Conservation (phyloP, 1,140 invertebrate species). For the Caenorhabditis inopinata region DNA sequence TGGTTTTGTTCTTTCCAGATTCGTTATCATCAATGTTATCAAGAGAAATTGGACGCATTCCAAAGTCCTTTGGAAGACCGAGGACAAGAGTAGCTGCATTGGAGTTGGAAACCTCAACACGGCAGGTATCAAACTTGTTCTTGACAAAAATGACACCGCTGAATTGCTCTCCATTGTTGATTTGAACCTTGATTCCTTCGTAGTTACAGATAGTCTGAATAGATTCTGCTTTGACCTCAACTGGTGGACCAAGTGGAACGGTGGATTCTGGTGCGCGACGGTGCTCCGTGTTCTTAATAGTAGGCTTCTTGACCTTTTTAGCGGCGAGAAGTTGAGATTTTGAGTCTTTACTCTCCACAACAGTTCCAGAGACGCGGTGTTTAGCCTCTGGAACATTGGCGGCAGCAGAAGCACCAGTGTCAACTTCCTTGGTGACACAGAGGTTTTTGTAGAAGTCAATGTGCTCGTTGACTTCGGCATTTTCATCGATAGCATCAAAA, state of each 20-base stretch:
- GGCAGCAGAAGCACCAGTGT: conserved; percentile 51
- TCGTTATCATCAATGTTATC: conserved; percentile 43
- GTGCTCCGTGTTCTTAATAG: conserved; percentile 46
- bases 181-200: conserved; percentile 63
- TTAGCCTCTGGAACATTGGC: conserved; percentile 58
- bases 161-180: conserved; percentile 63
- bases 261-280: conserved; percentile 41
- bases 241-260: conserved; percentile 49
- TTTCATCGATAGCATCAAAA: conserved; percentile 56
- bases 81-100: conserved; percentile 59
- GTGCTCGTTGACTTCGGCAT: conserved; percentile 56
- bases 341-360: conserved; percentile 20
- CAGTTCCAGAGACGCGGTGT: conserved; percentile 38
- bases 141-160: conserved; percentile 66
- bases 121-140: conserved; percentile 66
- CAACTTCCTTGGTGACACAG: conserved; percentile 60
- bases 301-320: conserved; percentile 52
- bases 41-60: conserved; percentile 64
- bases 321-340: conserved; percentile 8
- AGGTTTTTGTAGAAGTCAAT: conserved; percentile 65
- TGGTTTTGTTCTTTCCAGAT: conserved; percentile 26
- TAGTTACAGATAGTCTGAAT: conserved; percentile 66
- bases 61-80: conserved; percentile 63
- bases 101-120: conserved; percentile 58
- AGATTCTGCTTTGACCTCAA: conserved; percentile 53